Percentiles rank a stretch among this genome's conserved stretches.
These are phyloP conservation scores for Tragelaphus strepsiceros DNA, from an alignment of 2,113 vertebrate genomes.

Conservation along the genomic window DNA sequence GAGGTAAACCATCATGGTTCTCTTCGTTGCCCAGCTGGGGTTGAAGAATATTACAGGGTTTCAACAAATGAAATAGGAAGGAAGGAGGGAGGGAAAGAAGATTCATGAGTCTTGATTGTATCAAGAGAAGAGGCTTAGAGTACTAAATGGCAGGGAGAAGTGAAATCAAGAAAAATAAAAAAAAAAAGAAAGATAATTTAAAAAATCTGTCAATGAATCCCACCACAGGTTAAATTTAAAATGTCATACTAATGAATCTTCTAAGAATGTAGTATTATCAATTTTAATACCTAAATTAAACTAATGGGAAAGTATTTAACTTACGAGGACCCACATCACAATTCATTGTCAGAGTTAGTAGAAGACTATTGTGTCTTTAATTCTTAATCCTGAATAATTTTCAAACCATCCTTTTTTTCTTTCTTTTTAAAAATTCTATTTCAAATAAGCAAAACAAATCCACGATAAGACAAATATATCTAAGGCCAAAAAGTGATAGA, in stretches of 20 bases:
- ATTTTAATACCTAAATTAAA: constrained; percentile 1
- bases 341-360: background rate
- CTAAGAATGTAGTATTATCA: background rate
- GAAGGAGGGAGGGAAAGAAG: background rate
- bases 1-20: background rate
- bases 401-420: background rate
- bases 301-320: background rate
- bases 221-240: background rate
- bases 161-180: background rate
- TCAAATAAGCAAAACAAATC: constrained; percentile 44
- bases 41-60: background rate
- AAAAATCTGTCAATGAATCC: background rate
- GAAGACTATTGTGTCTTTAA: background rate
- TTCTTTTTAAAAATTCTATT: constrained; percentile 27
- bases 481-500: constrained; percentile 23
- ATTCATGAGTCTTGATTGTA: background rate
- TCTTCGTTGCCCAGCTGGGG: background rate
- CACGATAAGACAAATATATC: background rate
- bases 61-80: background rate
- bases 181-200: background rate
- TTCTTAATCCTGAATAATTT: constrained; percentile 21
- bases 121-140: background rate
- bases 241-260: background rate
- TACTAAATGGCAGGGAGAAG: background rate
- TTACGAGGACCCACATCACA: background rate